Conservation (phyloP, 2,888 invertebrate species). For the Chrysomela aeneicollis region DNA sequence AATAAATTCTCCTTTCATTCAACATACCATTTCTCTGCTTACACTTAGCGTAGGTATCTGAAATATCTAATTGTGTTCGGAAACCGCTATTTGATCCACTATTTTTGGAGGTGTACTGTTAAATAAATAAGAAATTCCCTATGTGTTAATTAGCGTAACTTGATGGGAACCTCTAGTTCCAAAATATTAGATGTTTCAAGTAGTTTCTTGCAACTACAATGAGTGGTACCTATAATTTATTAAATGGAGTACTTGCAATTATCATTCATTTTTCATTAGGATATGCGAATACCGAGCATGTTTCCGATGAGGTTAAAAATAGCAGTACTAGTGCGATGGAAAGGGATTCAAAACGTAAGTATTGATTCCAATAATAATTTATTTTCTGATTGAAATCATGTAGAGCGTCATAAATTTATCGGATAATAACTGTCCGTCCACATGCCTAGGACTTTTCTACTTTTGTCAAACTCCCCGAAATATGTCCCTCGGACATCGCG, state of each 20-base stretch:
- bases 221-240: not conserved
- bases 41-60: no score
- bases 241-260: not conserved
- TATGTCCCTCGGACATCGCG: no score
- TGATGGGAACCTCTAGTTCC: not conserved
- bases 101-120: not conserved
- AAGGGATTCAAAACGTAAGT: not conserved
- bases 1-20: no score
- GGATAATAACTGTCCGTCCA: no score
- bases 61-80: not conserved
- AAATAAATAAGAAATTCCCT: not conserved
- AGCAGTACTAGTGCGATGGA: not conserved
- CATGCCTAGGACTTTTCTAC: no score
- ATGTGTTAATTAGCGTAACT: not conserved
- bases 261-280: not conserved
- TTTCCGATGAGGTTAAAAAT: not conserved
- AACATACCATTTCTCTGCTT: no score
- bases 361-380: not conserved
- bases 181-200: not conserved
- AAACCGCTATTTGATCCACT: not conserved
- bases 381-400: no score
- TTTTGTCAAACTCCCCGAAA: no score
- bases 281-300: not conserved
- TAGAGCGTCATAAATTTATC: no score
- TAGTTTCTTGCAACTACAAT: not conserved